Evolutionary conservation across 1,140 invertebrate species (phyloP).

Genomic region (Diorhabda elongata): DNA sequence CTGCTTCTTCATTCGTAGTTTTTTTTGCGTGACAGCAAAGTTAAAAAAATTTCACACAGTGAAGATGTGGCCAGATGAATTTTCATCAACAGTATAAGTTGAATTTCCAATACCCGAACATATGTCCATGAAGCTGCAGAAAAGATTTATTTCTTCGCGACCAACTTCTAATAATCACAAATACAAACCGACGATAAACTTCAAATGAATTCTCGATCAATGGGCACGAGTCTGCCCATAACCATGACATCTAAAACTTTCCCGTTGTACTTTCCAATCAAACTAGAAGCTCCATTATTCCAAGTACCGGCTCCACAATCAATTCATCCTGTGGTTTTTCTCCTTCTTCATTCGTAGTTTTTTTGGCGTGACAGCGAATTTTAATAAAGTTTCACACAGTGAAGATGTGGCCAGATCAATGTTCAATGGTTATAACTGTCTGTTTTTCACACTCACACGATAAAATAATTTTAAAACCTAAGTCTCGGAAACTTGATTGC

Average conservation of each 20-base stretch:
- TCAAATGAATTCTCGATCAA: constrained; percentile 30
- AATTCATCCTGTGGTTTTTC: constrained; percentile 25
- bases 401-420: constrained; percentile 16
- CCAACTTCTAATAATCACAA: constrained; percentile 31
- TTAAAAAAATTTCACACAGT: constrained; percentile 7
- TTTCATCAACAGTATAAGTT: constrained; percentile 21
- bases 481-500: constrained; percentile 8
- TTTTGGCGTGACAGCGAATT: constrained; percentile 3
- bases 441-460: constrained; percentile 21
- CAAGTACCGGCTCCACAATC: constrained; percentile 32
- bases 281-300: constrained; percentile 33
- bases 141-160: constrained; percentile 21
- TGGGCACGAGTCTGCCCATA: constrained; percentile 24
- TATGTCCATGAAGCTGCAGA: constrained; percentile 33
- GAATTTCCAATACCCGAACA: constrained; percentile 10
- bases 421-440: background rate
- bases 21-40: constrained; percentile 11
- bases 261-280: constrained; percentile 31
- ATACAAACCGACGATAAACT: constrained; percentile 33
- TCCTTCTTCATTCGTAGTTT: constrained; percentile 15
- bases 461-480: constrained; percentile 23
- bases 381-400: constrained; percentile 6
- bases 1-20: constrained; percentile 16
- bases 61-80: constrained; percentile 16
- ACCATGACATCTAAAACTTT: constrained; percentile 36